Base-by-base conservation (phyloP, 2,797 vertebrate genomes). In the Leontopithecus rosalia region DNA sequence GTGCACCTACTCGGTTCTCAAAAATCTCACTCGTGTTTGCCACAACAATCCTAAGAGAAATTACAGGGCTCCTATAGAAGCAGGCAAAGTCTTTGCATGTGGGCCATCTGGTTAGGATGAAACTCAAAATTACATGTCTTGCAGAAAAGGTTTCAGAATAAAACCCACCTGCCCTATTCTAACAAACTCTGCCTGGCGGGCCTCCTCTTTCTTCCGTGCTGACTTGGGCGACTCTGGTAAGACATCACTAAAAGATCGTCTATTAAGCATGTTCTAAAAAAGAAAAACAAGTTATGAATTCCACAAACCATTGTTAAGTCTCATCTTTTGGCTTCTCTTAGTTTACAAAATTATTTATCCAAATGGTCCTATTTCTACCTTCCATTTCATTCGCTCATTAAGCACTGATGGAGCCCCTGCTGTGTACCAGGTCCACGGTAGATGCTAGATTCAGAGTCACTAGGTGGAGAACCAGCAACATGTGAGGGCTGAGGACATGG, bases 151-250 rank as follows among this genome's bases (percentile, higher is more conserved):
- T 79, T 90, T 82, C 58, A 41, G 94, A 75, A 92, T 4, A 11
- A 26, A 91, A 89, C 96, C 97, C 98, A 99, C 99, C 99, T 99
- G 99, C 76, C 99, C 99, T 96, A 99, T 99, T 76, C 99, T 98
- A 92, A 99, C 99, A 97, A 99, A 99, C 96, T 99, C 99, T 0
- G 99, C 99, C 98, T 99, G 99, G 39, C 99, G 99, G 17, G 99
- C 99, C 97, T 99, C 99, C 93, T 99, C 99, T 97, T 99, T 99
- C 97, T 99, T 99, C 94, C 99, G 99, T 0, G 99, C 99, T 0
- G 99, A 99, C 98, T 99, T 99, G 67, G 99, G 99, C 1, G 99
- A 99, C 98, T 99, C 99, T 0, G 99, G 99, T 88, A 99, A 98
- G 95, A 99, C 99, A 14, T 99, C 99, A 39, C 99, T 99, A 97